A percentile compares a stretch with the other conserved stretches of the same genome.
Evolutionary conservation across 1,140 invertebrate species (phyloP).

Genomic region (Delia radicum): DNA sequence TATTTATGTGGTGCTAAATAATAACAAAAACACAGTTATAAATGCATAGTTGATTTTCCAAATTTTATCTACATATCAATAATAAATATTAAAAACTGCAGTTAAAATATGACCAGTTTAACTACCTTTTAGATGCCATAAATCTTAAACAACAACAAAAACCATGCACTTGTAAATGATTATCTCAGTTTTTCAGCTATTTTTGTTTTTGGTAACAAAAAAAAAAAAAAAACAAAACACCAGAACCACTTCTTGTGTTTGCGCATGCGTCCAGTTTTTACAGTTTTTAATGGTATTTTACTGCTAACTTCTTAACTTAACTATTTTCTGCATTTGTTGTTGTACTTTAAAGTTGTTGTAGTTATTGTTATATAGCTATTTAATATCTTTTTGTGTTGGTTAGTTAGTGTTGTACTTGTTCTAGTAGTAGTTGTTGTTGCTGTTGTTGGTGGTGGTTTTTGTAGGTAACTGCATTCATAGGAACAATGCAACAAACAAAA

Average conservation of each 20-base stretch:
- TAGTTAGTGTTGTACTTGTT: no score
- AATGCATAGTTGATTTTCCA: no score
- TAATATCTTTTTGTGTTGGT: background rate
- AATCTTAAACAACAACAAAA: background rate
- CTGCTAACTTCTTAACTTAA: slow-evolving; percentile 7
- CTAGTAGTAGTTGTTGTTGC: background rate
- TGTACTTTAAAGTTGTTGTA: background rate
- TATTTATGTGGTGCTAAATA: no score
- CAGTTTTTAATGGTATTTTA: slow-evolving; percentile 23
- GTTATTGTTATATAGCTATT: background rate
- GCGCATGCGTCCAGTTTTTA: slow-evolving; percentile 21
- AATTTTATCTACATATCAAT: no score
- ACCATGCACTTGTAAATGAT: background rate
- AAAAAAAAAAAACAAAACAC: background rate
- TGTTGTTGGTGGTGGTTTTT: background rate
- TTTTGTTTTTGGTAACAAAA: background rate
- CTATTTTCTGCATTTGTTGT: background rate
- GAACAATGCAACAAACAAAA: background rate
- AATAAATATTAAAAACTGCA: no score
- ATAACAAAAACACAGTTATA: no score
- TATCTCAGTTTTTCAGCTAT: background rate
- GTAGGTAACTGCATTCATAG: background rate
- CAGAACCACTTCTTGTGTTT: background rate
- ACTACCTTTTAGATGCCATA: background rate
- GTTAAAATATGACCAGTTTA: no score